Evolutionary conservation across 2,888 invertebrate genomes (phyloP), one percentile per base, ranked within the genome.

Genomic region (Bruchidius siliquastri): DNA sequence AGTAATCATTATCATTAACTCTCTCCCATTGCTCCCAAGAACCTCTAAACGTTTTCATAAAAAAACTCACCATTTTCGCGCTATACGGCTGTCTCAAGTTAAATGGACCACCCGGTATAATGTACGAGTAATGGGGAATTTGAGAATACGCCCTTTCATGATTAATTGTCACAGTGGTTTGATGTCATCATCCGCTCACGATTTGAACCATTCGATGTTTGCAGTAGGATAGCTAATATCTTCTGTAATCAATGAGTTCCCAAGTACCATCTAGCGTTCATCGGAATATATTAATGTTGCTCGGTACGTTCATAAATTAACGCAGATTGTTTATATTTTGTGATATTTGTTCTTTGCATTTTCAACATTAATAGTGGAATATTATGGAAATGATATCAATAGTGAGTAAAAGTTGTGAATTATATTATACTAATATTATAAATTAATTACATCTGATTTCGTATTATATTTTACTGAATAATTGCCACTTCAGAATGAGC

Each of bases 381-480:
- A 49, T 49, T 49, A 49, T 26, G 3, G 2, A 13, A 49, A 49
- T 13, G 49, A 13, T 49, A 13, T 13, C 18, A 49, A 49, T 13
- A 49, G 49, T 49, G 49, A 13, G 49, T 49, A 49, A 49, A 1
- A 49, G 26, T n/a, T n/a, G n/a, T n/a, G 26, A 26, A 26, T 4
- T 26, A 26, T 26, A 26, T n/a, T n/a, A n/a, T 26, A 26, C 8
- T 26, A 26, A 4, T 4, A 26, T 26, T 26, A 26, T 26, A 8
- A 26, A 26, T 26, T 69, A 66, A 49, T 21, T 71, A 30, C 20
- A 66, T 73, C 68, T 74, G 30, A 26, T 21, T 71, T n/a, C 69
- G 32, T n/a, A 0, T 71, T 67, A n/a, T n/a, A n/a, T n/a, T n/a
- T n/a, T n/a, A n/a, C n/a, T n/a, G n/a, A n/a, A n/a, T n/a, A n/a